Percentiles rank a stretch among this genome's conserved stretches.
Conservation (phyloP, 1,140 invertebrate species). For the Drosophila novamexicana region DNA sequence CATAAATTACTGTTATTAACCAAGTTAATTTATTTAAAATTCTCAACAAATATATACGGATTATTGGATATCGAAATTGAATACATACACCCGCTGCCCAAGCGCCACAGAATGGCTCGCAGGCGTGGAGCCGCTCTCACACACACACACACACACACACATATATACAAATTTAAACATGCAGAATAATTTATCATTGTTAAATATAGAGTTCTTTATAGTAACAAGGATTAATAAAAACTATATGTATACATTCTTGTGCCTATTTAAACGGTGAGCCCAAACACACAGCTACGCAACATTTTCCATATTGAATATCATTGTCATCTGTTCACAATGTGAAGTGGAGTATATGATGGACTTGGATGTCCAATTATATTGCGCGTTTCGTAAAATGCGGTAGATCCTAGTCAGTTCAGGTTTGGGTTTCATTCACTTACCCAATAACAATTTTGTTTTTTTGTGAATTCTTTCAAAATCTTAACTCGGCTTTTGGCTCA, state of each 20-base stretch:
- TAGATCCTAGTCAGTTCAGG: no score
- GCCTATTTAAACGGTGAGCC: background rate
- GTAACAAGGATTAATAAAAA: constrained; percentile 68
- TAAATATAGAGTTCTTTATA: constrained; percentile 71
- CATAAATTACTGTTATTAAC: constrained; percentile 74
- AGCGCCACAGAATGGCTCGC: constrained; percentile 37
- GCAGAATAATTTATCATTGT: constrained; percentile 74
- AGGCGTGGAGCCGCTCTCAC: constrained; percentile 19
- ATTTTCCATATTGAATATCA: no score
- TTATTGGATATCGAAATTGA: constrained; percentile 57
- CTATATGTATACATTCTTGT: constrained; percentile 55
- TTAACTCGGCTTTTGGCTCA: no score
- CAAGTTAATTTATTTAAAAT: constrained; percentile 77
- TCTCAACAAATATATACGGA: constrained; percentile 49
- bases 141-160: constrained; percentile 42
- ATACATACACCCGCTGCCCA: constrained; percentile 52
- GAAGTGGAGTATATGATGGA: no score
- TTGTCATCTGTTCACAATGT: no score
- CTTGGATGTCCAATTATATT: no score
- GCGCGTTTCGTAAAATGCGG: no score
- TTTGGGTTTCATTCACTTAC: no score
- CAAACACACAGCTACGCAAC: no score
- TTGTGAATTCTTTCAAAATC: no score
- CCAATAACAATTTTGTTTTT: no score
- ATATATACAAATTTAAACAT: constrained; percentile 43